Evolutionary conservation across 1,140 invertebrate species (phyloP), one percentile per base, ranked within the genome.

Genomic region (Scaptomyza graminum): DNA sequence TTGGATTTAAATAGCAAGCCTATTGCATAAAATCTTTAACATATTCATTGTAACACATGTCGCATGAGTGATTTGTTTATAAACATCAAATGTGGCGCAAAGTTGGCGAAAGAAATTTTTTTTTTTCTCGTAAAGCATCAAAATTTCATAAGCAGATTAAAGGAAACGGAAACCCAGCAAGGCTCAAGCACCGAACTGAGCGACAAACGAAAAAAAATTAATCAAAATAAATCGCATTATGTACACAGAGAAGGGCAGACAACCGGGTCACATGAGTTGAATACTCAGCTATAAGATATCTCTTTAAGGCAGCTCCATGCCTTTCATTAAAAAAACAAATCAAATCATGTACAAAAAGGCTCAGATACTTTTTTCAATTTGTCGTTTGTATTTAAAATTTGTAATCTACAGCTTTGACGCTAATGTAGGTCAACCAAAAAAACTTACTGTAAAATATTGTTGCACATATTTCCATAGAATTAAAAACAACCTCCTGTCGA

Each of bases 181-280:
- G 13, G 4, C 18, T 51, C 9, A 43, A 51, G 8, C 12, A 13
- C 13, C 6, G 12, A 28, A 41, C 18, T 22, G 44, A 39, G 18
- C 18, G 39, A 47, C 57, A 44, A 43, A 22, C 47, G n/a, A 50
- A n/a, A 56, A 31, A 61, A 70, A 87, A 81, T 81, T 81, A 81
- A 87, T 87, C 74, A 81, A 81, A 87, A 81, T 87, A 78, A 87
- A 87, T 85, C 78, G 82, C 78, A 63, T 84, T 81, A 77, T 61
- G 67, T 61, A 64, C 66, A 59, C 76, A 76, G 77, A 79, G 57
- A 65, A 61, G 31, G 44, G 37, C 43, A 46, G 41, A 56, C 55
- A 49, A 55, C 25, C 7, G 31, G 31, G 46, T 22, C 41, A 64
- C 39, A 55, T n/a, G 3, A 52, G 3, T 22, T 5, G 28, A 12